phyloP scores from a whole-genome alignment of 30 jellyfish, hydroid and myxozoan genomes.

The Aurelia coerulea region DNA sequence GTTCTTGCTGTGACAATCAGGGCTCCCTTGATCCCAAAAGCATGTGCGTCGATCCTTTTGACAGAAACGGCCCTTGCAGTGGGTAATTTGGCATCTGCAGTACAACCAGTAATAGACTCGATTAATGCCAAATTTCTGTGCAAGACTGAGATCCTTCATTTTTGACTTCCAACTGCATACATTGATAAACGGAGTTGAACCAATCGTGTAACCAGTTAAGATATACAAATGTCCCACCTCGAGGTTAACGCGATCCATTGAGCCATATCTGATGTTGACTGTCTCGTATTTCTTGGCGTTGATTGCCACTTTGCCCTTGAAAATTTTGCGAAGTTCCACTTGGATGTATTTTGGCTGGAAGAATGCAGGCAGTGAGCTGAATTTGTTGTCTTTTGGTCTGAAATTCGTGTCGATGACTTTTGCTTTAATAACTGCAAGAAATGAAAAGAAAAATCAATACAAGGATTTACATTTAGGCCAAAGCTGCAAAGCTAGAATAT shows the following conservation, averaged over 20 bases:
- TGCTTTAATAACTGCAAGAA: constrained; percentile 53
- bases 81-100: constrained; percentile 32
- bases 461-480: neutral
- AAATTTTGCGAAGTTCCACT: constrained; percentile 30
- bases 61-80: constrained; percentile 33
- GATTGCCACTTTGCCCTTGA: constrained; percentile 23
- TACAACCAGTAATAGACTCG: constrained; percentile 23
- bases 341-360: constrained; percentile 27
- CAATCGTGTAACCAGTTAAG: constrained; percentile 44
- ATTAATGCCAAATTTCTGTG: constrained; percentile 47
- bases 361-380: neutral
- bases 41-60: neutral
- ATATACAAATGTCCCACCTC: constrained; percentile 54
- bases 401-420: constrained; percentile 30
- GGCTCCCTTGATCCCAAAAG: neutral
- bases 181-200: constrained; percentile 28
- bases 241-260: constrained; percentile 22
- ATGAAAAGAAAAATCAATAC: neutral
- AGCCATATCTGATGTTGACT: constrained; percentile 30
- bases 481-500: neutral
- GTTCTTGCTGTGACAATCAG: constrained; percentile 3
- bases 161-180: constrained; percentile 60
- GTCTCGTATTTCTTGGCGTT: constrained; percentile 9
- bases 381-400: constrained; percentile 2
- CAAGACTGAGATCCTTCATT: constrained; percentile 50